Percentiles rank a stretch among this genome's conserved stretches.
phyloP scores from a whole-genome alignment of 2,797 vertebrate genomes.

The Melanotaenia boesemani region DNA sequence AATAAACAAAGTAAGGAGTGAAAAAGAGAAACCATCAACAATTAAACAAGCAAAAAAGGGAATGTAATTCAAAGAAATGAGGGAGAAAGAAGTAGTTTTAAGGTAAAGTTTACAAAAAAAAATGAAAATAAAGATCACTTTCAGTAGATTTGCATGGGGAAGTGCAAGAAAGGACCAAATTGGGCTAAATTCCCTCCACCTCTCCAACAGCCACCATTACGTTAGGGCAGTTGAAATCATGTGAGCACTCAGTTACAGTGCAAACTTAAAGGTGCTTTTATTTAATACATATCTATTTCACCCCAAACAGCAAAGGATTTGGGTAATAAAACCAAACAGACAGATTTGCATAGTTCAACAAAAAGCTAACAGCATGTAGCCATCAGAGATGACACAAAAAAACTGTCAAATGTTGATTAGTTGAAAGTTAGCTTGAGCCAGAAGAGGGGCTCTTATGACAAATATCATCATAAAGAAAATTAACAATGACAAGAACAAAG shows the following conservation, averaged over 20 bases:
- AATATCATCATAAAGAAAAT: too few relatives aligned
- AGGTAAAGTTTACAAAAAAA: not conserved
- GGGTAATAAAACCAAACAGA: not conserved
- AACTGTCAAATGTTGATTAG: too few relatives aligned
- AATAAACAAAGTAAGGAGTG: slow-evolving; percentile 21
- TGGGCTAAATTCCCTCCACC: slow-evolving; percentile 40
- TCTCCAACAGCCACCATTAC: slow-evolving; percentile 17
- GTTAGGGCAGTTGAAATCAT: not conserved
- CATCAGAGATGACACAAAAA: too few relatives aligned
- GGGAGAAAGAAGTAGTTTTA: not conserved
- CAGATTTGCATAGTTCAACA: not conserved
- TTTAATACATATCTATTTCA: not conserved
- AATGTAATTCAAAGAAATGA: not conserved
- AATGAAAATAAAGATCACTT: not conserved
- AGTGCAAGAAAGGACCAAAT: slow-evolving; percentile 35
- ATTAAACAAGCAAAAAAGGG: not conserved
- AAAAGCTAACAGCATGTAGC: not conserved
- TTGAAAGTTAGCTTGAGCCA: too few relatives aligned
- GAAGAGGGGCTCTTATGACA: too few relatives aligned
- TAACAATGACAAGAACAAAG: too few relatives aligned
- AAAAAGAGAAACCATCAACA: not conserved
- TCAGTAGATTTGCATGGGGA: slow-evolving; percentile 37
- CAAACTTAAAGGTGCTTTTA: not conserved
- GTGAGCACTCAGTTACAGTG: slow-evolving; percentile 28
- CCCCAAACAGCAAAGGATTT: not conserved